phyloP scores from a whole-genome alignment of 2,888 invertebrate genomes.

The Tetropium fuscum region DNA sequence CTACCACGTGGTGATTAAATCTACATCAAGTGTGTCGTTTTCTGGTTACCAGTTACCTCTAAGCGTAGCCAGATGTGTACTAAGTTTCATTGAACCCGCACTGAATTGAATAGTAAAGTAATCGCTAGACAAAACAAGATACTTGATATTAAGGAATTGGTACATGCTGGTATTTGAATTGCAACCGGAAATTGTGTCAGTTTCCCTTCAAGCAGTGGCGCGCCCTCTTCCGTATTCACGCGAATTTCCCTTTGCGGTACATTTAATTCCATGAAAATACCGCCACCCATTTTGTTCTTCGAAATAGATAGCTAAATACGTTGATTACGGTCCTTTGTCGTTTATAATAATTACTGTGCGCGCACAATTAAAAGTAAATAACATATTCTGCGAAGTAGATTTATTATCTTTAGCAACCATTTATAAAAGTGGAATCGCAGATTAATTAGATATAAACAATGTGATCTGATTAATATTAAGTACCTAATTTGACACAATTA shows the following conservation, averaged over 20 bases:
- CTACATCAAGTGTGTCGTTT: slow-evolving; percentile 8
- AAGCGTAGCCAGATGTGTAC: not conserved
- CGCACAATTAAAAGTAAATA: no score
- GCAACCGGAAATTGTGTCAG: slow-evolving; percentile 38
- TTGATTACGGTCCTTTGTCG: no score
- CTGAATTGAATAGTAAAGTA: slow-evolving; percentile 4
- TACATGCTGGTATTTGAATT: slow-evolving; percentile 14
- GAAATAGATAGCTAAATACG: no score
- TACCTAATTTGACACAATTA: no score
- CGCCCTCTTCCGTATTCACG: slow-evolving; percentile 31
- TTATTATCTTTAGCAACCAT: no score
- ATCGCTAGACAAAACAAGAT: not conserved
- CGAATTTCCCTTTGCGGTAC: slow-evolving; percentile 1
- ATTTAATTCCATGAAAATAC: not conserved
- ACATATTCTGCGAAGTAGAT: no score
- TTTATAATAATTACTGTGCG: no score
- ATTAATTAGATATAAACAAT: no score
- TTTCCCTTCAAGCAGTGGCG: slow-evolving; percentile 31
- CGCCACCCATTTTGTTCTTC: slow-evolving; percentile 20
- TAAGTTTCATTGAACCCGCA: slow-evolving; percentile 16
- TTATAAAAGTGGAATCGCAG: no score
- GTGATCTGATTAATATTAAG: no score
- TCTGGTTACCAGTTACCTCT: slow-evolving; percentile 10
- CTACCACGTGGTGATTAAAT: slow-evolving; percentile 12
- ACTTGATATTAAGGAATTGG: slow-evolving; percentile 5